Conservation (phyloP, 2,113 vertebrate species). For the Pseudorhombus dupliciocellatus region DNA sequence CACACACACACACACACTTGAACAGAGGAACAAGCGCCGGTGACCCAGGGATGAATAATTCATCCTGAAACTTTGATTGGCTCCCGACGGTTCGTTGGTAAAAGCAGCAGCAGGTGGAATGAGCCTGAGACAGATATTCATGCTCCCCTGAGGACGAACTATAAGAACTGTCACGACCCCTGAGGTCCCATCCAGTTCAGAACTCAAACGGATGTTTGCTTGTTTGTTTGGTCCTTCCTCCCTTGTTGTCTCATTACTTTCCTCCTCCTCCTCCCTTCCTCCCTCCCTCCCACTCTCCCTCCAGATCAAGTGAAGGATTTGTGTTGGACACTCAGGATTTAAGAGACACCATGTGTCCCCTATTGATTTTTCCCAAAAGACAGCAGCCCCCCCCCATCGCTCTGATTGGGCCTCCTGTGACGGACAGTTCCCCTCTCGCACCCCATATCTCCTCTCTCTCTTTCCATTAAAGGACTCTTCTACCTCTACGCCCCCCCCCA, state of each 20-base stretch:
- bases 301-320: slow-evolving; percentile 58
- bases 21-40: neutral
- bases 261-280: too few species aligned
- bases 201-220: too few species aligned
- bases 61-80: slow-evolving; percentile 1
- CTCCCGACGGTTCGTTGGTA: neutral
- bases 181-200: too few species aligned
- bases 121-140: neutral
- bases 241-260: too few species aligned
- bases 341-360: slow-evolving; percentile 66
- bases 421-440: slow-evolving; percentile 68
- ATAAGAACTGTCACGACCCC: too few species aligned
- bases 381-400: slow-evolving; percentile 51
- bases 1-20: slow-evolving; percentile 17
- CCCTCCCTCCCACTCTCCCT: neutral
- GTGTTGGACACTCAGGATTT: slow-evolving; percentile 65
- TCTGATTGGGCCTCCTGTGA: slow-evolving; percentile 63
- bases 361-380: slow-evolving; percentile 73
- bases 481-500: slow-evolving; percentile 46
- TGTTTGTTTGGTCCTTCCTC: neutral
- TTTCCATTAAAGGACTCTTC: slow-evolving; percentile 73
- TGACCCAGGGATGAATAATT: neutral
- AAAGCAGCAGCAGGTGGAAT: neutral
- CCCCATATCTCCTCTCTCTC: slow-evolving; percentile 49
- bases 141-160: neutral